Conservation (phyloP, 2,888 invertebrate genomes). For the Drosophila testacea region DNA sequence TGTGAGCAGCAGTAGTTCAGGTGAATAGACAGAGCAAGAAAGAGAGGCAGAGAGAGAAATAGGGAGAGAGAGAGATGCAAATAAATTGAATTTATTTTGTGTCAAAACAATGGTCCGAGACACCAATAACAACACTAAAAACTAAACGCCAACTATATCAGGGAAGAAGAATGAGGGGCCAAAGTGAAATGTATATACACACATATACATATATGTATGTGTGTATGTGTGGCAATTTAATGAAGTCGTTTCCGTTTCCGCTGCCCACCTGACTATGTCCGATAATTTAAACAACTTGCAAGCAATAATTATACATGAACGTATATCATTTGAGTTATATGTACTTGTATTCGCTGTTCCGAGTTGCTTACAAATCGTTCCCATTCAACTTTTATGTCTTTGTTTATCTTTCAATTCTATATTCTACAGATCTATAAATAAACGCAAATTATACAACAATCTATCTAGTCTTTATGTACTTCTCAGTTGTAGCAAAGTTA, state of each 20-base stretch:
- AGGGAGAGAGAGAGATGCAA: constrained; percentile 51
- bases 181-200: not conserved
- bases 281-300: constrained; percentile 45
- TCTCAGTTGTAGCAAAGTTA: constrained; percentile 1
- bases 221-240: constrained; percentile 25
- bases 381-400: not conserved
- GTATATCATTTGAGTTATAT: constrained; percentile 30
- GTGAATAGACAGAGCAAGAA: not conserved
- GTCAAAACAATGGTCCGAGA: constrained; percentile 32
- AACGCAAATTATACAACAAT: constrained; percentile 4
- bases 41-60: not conserved
- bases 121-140: constrained; percentile 1
- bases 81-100: constrained; percentile 57
- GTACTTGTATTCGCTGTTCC: not conserved
- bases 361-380: constrained; percentile 13
- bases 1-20: not conserved
- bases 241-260: constrained; percentile 56
- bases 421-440: constrained; percentile 7
- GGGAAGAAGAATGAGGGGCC: not conserved
- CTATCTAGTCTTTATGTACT: constrained; percentile 9
- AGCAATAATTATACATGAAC: constrained; percentile 29
- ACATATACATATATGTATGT: not conserved
- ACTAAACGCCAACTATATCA: constrained; percentile 28
- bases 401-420: constrained; percentile 5
- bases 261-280: constrained; percentile 45